These are phyloP conservation scores for Climacteris rufus DNA, from an alignment of 2,113 vertebrate genomes.

Conservation along the genomic window DNA sequence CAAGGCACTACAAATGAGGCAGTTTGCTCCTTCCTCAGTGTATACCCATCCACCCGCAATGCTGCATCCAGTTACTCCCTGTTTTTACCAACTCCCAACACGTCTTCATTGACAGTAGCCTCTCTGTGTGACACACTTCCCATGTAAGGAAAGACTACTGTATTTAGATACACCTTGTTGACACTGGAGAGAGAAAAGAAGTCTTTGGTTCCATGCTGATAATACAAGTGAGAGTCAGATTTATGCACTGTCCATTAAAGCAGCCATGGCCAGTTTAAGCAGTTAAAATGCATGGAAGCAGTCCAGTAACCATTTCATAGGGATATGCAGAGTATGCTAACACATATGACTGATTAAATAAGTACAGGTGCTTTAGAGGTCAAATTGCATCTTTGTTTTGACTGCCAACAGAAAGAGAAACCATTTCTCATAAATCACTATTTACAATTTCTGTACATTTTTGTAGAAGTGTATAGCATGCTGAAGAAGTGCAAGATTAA, in stretches of 20 bases:
- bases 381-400: neutral
- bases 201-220: neutral
- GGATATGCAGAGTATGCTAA: neutral
- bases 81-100: neutral
- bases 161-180: neutral
- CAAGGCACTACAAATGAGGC: neutral
- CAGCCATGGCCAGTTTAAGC: neutral
- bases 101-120: neutral
- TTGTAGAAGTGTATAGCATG: neutral
- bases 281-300: neutral
- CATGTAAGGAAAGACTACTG: neutral
- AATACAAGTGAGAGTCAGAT: neutral
- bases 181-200: neutral
- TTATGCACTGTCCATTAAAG: accelerated
- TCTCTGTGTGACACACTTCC: neutral
- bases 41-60: neutral
- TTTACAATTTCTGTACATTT: neutral
- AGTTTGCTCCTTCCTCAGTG: neutral
- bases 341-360: neutral
- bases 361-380: neutral
- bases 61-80: neutral
- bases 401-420: neutral
- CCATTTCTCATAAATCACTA: neutral
- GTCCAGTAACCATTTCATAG: neutral
- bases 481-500: neutral